Percentiles rank a stretch among this genome's conserved stretches.
These are phyloP conservation scores for Cepaea hortensis DNA, from an alignment of 2,888 invertebrate species.

Conservation along the genomic window DNA sequence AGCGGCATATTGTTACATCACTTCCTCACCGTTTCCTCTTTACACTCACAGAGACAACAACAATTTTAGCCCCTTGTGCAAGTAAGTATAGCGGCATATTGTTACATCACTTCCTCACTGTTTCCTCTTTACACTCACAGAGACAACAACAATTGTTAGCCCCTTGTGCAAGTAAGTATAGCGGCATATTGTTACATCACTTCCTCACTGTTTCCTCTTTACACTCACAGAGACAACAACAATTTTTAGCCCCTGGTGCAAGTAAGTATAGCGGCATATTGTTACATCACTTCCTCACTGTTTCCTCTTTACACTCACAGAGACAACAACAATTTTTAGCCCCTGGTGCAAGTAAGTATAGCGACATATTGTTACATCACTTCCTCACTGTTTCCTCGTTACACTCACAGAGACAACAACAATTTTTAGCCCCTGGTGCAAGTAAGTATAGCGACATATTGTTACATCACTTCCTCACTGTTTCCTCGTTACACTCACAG, in stretches of 20 bases:
- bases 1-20: background rate
- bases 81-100: conserved; percentile 37
- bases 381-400: too few relatives aligned
- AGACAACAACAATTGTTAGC: background rate
- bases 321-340: background rate
- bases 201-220: background rate
- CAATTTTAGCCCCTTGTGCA: conserved; percentile 50
- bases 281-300: background rate
- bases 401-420: conserved; percentile 12
- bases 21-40: background rate
- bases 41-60: background rate
- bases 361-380: background rate
- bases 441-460: conserved; percentile 35
- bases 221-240: conserved; percentile 12
- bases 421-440: conserved; percentile 49
- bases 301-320: too few relatives aligned
- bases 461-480: background rate
- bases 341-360: conserved; percentile 53
- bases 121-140: too few relatives aligned
- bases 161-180: conserved; percentile 53
- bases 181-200: background rate
- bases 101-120: background rate
- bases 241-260: conserved; percentile 49
- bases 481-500: too few relatives aligned
- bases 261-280: conserved; percentile 37